Evolutionary conservation across 2,113 vertebrate species (phyloP).

Genomic region (Phoenicopterus ruber): DNA sequence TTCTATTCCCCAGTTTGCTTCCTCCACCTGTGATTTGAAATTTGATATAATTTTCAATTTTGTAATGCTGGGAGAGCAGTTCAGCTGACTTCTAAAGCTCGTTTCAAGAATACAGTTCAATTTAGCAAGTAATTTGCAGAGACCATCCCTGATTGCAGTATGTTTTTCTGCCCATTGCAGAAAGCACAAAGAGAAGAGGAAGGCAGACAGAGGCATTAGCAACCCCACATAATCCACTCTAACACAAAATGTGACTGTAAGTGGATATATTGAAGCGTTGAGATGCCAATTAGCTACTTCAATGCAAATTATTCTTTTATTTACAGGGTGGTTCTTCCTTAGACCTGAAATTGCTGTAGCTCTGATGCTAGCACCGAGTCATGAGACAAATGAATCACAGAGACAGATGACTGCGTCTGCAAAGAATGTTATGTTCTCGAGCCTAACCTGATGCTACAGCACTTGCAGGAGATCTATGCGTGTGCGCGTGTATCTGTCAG

Average conservation of each 20-base stretch:
- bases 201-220: not conserved
- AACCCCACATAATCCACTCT: not conserved
- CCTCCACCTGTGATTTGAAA: not conserved
- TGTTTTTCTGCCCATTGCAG: not conserved
- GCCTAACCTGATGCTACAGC: not conserved
- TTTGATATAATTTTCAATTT: not conserved
- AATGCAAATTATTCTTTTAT: not conserved
- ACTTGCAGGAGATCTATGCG: not conserved
- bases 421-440: not conserved
- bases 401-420: not conserved
- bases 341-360: not conserved
- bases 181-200: not conserved
- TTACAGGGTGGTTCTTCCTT: not conserved
- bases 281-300: not conserved
- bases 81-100: not conserved
- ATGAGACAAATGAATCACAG: slow-evolving; percentile 14
- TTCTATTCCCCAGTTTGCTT: not conserved
- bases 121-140: not conserved
- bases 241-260: not conserved
- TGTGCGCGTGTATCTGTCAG: rapidly evolving
- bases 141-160: not conserved
- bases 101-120: not conserved
- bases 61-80: not conserved
- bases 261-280: not conserved
- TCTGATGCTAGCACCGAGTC: not conserved